Conservation (phyloP, 2,797 vertebrate genomes). For the Scolopax bukidnonensis region DNA sequence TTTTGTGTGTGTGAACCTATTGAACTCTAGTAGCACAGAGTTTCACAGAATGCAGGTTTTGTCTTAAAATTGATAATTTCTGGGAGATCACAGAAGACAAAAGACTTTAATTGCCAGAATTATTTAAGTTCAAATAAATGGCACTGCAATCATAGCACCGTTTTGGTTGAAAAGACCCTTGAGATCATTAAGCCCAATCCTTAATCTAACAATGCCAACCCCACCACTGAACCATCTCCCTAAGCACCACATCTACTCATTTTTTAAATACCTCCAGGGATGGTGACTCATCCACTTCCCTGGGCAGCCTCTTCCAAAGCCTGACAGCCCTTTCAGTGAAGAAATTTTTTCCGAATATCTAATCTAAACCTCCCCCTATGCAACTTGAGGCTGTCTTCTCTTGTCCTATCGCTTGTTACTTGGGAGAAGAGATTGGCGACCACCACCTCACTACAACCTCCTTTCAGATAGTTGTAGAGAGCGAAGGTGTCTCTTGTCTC, state of each 20-base stretch:
- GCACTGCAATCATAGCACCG: not conserved
- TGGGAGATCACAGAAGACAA: not conserved
- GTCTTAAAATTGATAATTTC: not conserved
- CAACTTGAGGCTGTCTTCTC: not conserved
- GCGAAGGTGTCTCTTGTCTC: accelerated
- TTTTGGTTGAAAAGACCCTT: not conserved
- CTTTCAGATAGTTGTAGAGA: not conserved
- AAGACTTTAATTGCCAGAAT: not conserved
- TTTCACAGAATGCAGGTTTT: not conserved
- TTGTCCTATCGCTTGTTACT: accelerated
- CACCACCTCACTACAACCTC: accelerated
- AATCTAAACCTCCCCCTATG: accelerated
- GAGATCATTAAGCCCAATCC: not conserved
- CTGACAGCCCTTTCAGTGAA: not conserved
- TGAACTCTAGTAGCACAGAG: not conserved
- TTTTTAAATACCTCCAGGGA: not conserved
- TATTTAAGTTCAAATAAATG: not conserved
- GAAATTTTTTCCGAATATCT: not conserved
- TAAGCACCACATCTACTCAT: accelerated
- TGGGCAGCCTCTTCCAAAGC: not conserved
- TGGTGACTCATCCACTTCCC: not conserved
- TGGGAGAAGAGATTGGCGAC: accelerated
- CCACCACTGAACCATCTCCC: not conserved
- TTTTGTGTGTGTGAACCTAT: accelerated
- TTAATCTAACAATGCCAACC: not conserved